phyloP scores from a whole-genome alignment of 2,113 vertebrate species.

The Prietella phreatophila region DNA sequence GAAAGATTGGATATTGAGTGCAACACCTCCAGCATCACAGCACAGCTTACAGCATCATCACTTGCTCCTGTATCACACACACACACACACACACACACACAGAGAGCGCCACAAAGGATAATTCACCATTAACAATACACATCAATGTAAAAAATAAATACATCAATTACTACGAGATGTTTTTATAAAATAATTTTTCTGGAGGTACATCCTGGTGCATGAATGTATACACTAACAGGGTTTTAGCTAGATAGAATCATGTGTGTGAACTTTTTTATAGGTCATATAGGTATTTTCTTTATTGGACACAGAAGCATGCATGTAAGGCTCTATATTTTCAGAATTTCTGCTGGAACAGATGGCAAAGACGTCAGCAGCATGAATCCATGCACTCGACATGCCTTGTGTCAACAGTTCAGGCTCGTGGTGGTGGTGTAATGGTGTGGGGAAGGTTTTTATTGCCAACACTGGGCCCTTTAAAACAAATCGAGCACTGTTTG shows the following conservation, averaged over 20 bases:
- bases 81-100: constrained; percentile 35
- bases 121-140: background rate
- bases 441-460: background rate
- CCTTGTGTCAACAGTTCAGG: background rate
- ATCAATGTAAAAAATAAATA: background rate
- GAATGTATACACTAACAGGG: too few species aligned
- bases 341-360: background rate
- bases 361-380: background rate
- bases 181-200: background rate
- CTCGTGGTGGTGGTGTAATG: background rate
- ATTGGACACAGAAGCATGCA: background rate
- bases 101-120: background rate
- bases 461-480: background rate
- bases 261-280: too few species aligned
- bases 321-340: background rate
- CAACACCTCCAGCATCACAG: constrained; percentile 95
- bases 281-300: too few species aligned
- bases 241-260: background rate
- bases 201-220: background rate
- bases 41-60: constrained; percentile 95
- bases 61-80: constrained; percentile 81
- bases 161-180: background rate
- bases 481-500: background rate
- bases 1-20: constrained; percentile 81
- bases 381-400: background rate